Conservation (phyloP, 2,113 vertebrate species). For the Pandion haliaetus region DNA sequence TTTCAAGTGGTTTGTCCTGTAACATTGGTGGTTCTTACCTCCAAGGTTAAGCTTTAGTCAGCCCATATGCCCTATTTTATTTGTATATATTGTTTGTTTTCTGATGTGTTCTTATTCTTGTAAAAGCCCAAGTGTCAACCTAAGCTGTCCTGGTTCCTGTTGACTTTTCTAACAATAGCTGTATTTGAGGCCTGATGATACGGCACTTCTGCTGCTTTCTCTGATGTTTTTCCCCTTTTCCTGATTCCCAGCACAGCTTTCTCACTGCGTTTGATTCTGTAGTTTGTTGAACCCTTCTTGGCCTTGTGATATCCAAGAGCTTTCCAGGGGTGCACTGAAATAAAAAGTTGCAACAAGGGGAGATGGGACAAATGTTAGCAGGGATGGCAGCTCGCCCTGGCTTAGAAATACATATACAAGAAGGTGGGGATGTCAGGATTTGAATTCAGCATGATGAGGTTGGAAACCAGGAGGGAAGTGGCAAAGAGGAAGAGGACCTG, state of each 20-base stretch:
- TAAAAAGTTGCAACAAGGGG: background rate
- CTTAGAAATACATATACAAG: accelerated
- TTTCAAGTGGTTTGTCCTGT: background rate
- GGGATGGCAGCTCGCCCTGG: background rate
- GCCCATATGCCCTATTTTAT: background rate
- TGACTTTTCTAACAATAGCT: background rate
- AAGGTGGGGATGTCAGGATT: background rate
- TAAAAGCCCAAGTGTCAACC: background rate
- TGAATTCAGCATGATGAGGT: background rate
- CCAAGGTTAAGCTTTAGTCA: background rate
- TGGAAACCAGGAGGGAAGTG: background rate
- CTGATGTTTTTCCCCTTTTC: too few relatives aligned
- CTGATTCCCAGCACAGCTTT: background rate
- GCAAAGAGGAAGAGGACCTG: background rate
- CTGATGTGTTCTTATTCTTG: background rate
- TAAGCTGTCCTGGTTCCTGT: background rate
- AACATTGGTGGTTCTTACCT: background rate
- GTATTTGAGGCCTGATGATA: too few relatives aligned
- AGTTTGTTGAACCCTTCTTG: background rate
- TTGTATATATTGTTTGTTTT: background rate
- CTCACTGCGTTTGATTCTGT: accelerated
- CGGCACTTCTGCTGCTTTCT: background rate
- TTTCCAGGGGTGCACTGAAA: background rate
- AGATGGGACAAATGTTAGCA: too few relatives aligned
- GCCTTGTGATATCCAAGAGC: background rate